phyloP scores from a whole-genome alignment of 2,797 vertebrate species.

The Petrocephalus schoutedeni region DNA sequence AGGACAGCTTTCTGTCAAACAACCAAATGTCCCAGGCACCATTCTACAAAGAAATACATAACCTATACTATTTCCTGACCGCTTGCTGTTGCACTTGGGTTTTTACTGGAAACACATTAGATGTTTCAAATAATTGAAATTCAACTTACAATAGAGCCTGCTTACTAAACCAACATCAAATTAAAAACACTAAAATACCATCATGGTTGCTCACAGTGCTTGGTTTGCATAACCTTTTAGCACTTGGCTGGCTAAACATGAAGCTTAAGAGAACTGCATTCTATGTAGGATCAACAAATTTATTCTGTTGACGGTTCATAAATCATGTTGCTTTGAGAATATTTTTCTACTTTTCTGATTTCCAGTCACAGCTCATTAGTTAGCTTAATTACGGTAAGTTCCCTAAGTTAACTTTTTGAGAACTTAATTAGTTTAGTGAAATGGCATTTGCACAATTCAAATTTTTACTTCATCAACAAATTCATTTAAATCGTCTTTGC shows the following conservation, averaged over 20 bases:
- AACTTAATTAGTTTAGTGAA: slow-evolving; percentile 10
- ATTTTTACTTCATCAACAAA: not conserved
- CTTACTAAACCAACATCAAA: not conserved
- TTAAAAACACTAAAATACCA: not conserved
- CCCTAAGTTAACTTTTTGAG: not conserved
- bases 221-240: not conserved
- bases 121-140: not conserved
- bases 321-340: not conserved
- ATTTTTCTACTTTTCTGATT: slow-evolving; percentile 1
- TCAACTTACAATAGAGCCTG: not conserved
- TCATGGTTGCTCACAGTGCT: not conserved
- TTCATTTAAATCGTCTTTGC: not conserved
- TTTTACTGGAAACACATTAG: not conserved
- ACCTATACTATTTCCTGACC: not conserved
- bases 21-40: not conserved
- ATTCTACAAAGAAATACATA: not conserved
- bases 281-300: not conserved
- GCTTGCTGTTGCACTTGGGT: not conserved
- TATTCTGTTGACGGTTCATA: not conserved
- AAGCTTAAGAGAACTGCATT: not conserved
- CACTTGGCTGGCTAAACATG: not conserved
- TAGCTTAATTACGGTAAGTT: not conserved
- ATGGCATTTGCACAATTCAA: not conserved
- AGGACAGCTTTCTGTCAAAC: not conserved
- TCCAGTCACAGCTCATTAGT: not conserved